Evolutionary conservation across 2,797 vertebrate species (phyloP).

Genomic region (Argentina silus): DNA sequence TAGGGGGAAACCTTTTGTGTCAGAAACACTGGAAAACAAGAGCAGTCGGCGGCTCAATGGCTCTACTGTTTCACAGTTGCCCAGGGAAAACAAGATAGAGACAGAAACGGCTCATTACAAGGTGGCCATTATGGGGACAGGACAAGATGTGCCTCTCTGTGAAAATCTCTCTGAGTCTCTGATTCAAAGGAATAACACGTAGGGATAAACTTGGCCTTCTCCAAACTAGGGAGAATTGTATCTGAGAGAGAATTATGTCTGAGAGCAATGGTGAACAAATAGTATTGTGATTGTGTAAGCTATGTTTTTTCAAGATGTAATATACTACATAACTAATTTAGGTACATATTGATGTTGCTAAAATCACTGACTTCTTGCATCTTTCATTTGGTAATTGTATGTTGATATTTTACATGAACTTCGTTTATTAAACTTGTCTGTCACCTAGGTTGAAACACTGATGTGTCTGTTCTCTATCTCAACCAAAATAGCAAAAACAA

Average conservation of each 20-base stretch:
- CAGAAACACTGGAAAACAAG: conserved; percentile 70
- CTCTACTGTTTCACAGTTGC: conserved; percentile 63
- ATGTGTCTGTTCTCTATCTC: conserved; percentile 3
- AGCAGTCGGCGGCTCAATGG: conserved; percentile 54
- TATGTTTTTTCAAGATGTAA: background rate
- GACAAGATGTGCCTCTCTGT: conserved; percentile 26
- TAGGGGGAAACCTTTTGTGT: conserved; percentile 70
- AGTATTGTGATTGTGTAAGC: background rate
- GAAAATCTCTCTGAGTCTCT: conserved; percentile 39
- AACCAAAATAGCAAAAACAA: conserved; percentile 6
- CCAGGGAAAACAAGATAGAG: conserved; percentile 40
- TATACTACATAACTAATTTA: background rate
- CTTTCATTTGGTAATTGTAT: background rate
- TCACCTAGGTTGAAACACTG: background rate
- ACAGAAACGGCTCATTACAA: conserved; percentile 59
- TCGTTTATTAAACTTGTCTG: background rate
- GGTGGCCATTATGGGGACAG: conserved; percentile 28
- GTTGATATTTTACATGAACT: background rate
- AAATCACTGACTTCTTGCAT: background rate
- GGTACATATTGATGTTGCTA: background rate
- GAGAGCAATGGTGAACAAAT: conserved; percentile 9
- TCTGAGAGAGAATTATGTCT: conserved; percentile 29
- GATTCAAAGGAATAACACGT: conserved; percentile 7
- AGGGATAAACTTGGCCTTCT: conserved; percentile 7
- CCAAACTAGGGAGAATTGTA: conserved; percentile 22